Evolutionary conservation across 2,113 vertebrate genomes (phyloP), one percentile per base, ranked within the genome.

Genomic region (Perccottus glenii): DNA sequence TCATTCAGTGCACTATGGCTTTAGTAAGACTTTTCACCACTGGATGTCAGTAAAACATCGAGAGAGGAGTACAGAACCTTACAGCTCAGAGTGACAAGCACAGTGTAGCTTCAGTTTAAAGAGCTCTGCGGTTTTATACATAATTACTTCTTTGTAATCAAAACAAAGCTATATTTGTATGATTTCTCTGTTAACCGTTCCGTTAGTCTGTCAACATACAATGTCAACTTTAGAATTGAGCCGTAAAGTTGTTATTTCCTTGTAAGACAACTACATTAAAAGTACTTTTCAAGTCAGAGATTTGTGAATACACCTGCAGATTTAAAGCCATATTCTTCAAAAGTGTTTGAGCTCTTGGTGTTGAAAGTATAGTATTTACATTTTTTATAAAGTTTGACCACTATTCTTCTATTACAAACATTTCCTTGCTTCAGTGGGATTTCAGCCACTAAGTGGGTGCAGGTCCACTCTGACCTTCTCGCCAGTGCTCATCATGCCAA

Each of bases 401-500:
- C 43, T 12, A 16, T 69, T 48, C 5, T 3, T 64, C 61, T 27
- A 14, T 55, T 3, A 36, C 70, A 45, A 58, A 19, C 9, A 56
- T 68, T 60, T 45, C 52, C n/a, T 55, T 7, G 6, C 33, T 11
- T 14, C 36, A 3, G 38, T 61, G 11, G 7, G 10, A 40, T 59
- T 49, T 93, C 92, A 96, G 74, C 95, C 95, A 55, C 95, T 96
- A 64, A 96, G 83, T 1, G 95, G 95, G 62, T 94, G 94, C 77
- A 96, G 89, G 73, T 96, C 95, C 52, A 96, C 95, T 80, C 92
- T 92, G 63, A 96, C 95, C 78, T 94, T 96, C 84, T 96, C 95
- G 42, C 94, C 94, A 3, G 90, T 92, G 86, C 95, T 96, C 88
- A 96, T 92, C 95, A 96, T 96, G 42, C 95, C 95, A 10, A 96